Base-by-base conservation (phyloP, 1,140 invertebrate genomes). In the Grapholita molesta region DNA sequence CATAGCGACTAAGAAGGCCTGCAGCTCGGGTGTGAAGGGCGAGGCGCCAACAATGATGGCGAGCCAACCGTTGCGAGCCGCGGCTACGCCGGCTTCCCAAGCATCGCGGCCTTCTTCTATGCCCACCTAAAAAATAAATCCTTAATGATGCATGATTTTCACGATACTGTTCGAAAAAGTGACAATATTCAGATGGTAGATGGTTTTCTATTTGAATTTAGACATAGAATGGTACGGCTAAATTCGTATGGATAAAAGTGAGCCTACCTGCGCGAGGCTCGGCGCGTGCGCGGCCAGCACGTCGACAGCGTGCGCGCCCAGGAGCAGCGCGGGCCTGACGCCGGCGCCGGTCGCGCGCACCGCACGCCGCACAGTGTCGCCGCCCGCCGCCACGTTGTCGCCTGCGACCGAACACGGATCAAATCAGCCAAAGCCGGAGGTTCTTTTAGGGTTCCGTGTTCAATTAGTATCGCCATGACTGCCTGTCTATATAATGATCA, bases 21-120 rank as follows among this genome's bases (percentile, higher is more conserved):
- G 76, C 32, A 89, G 52, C 0, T 86, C 77, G 0, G 68, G 68
- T 0, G 83, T 74, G 70, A 90, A 85, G 0, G 86, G 82, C 23
- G 82, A 83, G 4, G 86, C 88, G 11, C 83, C 88, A 0, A 86
- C 83, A 2, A 76, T 42, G 33, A 89, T 64, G 8, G 76, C 84
- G 6, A 90, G 75, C 88, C 86, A 89, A 7, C 75, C 79, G 18
- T 72, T 67, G 8, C 80, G 73, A 24, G 64, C 67, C 18, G 67
- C 18, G 33, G 77, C 77, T 25, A 85, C 25, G 0, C 70, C 81
- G 5, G 70, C 53, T 21, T 82, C 76, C 86, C 86, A 89, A 7
- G 78, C 72, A 1, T 9, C 18, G 0, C 25, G 48, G 0, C 88
- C 86, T 35, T 83, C 82, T 21, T 83, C 85, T 64, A 86, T 73